Evolutionary conservation across 2,888 invertebrate genomes (phyloP).

Genomic region (Nemotelus pantherinus): DNA sequence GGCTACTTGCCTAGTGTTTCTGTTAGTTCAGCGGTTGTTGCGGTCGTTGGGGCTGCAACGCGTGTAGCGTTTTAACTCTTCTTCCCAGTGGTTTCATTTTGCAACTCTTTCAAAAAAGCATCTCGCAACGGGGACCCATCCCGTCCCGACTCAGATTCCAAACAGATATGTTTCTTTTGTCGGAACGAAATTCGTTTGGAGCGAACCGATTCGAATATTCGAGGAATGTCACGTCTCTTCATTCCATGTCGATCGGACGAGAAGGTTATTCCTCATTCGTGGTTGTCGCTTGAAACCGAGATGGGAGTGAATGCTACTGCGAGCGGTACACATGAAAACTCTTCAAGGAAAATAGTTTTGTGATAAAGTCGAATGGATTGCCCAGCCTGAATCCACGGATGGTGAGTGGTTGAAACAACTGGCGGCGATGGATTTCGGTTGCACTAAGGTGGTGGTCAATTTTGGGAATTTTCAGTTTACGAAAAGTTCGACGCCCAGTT

Average conservation of each 20-base stretch:
- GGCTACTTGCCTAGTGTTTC: too few species aligned
- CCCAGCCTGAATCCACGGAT: background rate
- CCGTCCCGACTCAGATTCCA: background rate
- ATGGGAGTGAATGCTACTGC: background rate
- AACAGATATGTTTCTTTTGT: slow-evolving; percentile 35
- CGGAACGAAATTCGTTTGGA: slow-evolving; percentile 32
- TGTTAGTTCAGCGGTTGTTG: too few species aligned
- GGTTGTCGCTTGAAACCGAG: slow-evolving; percentile 12
- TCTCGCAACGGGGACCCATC: background rate
- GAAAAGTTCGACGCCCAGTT: background rate
- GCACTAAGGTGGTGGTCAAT: background rate
- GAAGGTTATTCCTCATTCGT: too few species aligned
- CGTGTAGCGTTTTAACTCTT: slow-evolving; percentile 1
- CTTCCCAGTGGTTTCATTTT: background rate
- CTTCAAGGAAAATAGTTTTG: slow-evolving; percentile 23
- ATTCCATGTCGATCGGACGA: background rate
- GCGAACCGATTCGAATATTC: slow-evolving; percentile 40
- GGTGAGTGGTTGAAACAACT: background rate
- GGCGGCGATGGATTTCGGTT: background rate
- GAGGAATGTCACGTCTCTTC: slow-evolving; percentile 42
- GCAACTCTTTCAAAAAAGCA: slow-evolving; percentile 11
- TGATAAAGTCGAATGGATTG: slow-evolving; percentile 14
- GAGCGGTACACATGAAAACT: slow-evolving; percentile 12
- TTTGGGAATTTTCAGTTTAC: background rate
- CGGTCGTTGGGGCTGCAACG: too few species aligned